Percentiles rank a stretch among this genome's conserved stretches.
phyloP scores from a whole-genome alignment of 2,797 vertebrate genomes.

The Urocyon cinereoargenteus region DNA sequence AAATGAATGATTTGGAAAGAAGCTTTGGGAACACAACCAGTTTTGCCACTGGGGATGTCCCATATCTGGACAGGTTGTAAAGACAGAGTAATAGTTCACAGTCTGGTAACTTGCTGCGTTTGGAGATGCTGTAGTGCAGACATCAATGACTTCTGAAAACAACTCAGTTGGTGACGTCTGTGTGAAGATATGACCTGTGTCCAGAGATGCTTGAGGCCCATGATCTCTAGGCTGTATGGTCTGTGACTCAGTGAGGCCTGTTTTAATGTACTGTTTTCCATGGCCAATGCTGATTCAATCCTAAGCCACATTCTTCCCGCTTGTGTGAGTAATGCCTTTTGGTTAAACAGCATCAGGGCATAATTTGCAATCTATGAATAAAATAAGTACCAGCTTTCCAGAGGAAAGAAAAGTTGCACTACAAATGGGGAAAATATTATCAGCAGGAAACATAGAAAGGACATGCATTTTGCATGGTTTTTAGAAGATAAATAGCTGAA shows the following conservation, averaged over 20 bases:
- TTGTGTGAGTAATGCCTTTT: neutral
- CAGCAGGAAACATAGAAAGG: constrained; percentile 77
- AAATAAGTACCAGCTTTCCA: constrained; percentile 68
- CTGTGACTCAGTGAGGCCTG: neutral
- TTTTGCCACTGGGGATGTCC: neutral
- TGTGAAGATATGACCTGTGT: neutral
- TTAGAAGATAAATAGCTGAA: constrained; percentile 70
- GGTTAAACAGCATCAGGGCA: neutral
- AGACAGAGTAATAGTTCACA: neutral
- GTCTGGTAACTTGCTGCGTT: neutral
- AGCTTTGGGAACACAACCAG: constrained; percentile 41
- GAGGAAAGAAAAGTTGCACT: constrained; percentile 66
- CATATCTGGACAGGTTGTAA: neutral
- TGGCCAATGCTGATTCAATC: neutral
- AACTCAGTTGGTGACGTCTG: neutral
- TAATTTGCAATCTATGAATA: constrained; percentile 51
- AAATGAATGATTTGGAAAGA: constrained; percentile 67
- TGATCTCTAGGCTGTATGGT: neutral
- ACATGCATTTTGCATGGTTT: constrained; percentile 65
- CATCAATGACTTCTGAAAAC: neutral
- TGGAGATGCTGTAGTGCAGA: neutral
- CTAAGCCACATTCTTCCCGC: neutral
- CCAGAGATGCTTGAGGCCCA: neutral
- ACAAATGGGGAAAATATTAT: constrained; percentile 69
- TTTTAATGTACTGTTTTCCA: neutral